Evolutionary conservation across 2,113 vertebrate genomes (phyloP).

Genomic region (Danio rerio): GRCz12tu NC_133192.1:49334001-49334500

Average conservation of each 20-base stretch:
- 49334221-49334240: constrained; percentile 49
- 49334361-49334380: not conserved
- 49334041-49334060: constrained; percentile 67
- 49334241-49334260: not conserved
- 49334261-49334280: constrained; percentile 46
- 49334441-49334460: too few relatives aligned
- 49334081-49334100: constrained; percentile 97
- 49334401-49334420: not conserved
- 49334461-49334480: not conserved
- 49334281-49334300: constrained; percentile 43
- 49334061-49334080: constrained; percentile 77
- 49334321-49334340: constrained; percentile 6
- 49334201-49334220: constrained; percentile 46
- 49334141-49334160: constrained; percentile 93
- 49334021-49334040: constrained; percentile 67
- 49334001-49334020: constrained; percentile 64
- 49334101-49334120: constrained; percentile 99
- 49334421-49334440: not conserved
- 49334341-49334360: not conserved
- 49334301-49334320: not conserved
- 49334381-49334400: not conserved
- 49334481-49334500: not conserved
- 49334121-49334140: constrained; percentile 98
- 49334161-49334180: constrained; percentile 96
- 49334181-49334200: constrained; percentile 48